Evolutionary conservation across 2,888 invertebrate genomes (phyloP), one percentile per base, ranked within the genome.

Genomic region (Orthonychiurus folsomi): DNA sequence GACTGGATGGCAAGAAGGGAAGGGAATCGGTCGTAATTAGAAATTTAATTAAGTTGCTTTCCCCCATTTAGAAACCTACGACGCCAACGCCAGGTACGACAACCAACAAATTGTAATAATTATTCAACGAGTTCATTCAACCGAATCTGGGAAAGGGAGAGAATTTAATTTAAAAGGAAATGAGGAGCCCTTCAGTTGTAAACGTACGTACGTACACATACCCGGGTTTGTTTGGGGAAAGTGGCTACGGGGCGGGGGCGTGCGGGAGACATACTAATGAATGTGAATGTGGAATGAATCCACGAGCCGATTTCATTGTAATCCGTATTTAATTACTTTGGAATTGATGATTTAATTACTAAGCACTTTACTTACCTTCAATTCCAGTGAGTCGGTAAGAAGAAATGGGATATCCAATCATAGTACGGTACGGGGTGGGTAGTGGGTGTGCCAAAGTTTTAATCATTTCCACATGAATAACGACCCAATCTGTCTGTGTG

Each of bases 11-110:
- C n/a, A n/a, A n/a, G n/a, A n/a, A n/a, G n/a, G 37, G 9, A 37
- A 9, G 5, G 37, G 37, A 37, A 37, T 37, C 5, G 37, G 5
- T 5, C 5, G 9, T 37, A 37, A 37, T 37, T 37, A 37, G 5
- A 37, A 37, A 37, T 37, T 37, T 37, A 37, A 37, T 37, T 37
- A 37, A 37, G 37, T 37, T 37, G 37, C 37, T 37, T 37, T 37
- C 37, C 37, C 37, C 37, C 37, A 37, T 37, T 15, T 15, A 37
- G 37, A n/a, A n/a, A n/a, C n/a, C n/a, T n/a, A n/a, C n/a, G n/a
- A n/a, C n/a, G n/a, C n/a, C n/a, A n/a, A n/a, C 37, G 15, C 9
- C 37, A 37, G 37, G 37, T 15, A 37, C 9, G 15, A 15, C 5
- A 15, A 37, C 37, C 37, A 37, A 37, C 37, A 37, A 37, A 37